Conservation (phyloP, 2,113 vertebrate genomes). For the Beaufortia kweichowensis region DNA sequence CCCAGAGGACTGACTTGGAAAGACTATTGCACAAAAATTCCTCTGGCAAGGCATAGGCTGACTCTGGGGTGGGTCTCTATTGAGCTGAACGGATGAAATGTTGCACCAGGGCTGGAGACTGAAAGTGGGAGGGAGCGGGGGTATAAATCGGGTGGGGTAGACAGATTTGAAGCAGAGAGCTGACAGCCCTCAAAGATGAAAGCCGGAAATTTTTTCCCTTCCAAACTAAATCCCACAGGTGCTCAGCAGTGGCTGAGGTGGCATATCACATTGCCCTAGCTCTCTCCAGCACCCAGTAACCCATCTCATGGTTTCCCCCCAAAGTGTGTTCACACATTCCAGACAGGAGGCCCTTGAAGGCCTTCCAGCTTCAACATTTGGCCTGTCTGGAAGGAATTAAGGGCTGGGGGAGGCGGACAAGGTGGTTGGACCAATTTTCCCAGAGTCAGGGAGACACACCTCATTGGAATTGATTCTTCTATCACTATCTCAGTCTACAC, state of each 20-base stretch:
- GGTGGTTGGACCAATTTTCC: slow-evolving; percentile 52
- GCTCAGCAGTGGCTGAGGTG: slow-evolving; percentile 31
- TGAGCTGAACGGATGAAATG: slow-evolving; percentile 35
- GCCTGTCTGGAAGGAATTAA: slow-evolving; percentile 59
- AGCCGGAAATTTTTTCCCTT: slow-evolving; percentile 35
- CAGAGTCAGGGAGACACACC: slow-evolving; percentile 53
- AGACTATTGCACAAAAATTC: slow-evolving; percentile 42
- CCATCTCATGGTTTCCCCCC: slow-evolving; percentile 46
- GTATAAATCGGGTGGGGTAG: slow-evolving; percentile 23
- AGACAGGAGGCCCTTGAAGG: slow-evolving; percentile 54
- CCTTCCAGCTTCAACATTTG: slow-evolving; percentile 57
- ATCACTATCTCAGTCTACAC: slow-evolving; percentile 7
- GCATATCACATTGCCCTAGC: slow-evolving; percentile 49
- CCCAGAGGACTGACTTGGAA: slow-evolving; percentile 47
- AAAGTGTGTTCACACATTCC: slow-evolving; percentile 47
- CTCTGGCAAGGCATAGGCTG: slow-evolving; percentile 38
- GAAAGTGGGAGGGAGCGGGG: neutral
- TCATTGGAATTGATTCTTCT: slow-evolving; percentile 25
- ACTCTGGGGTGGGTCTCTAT: slow-evolving; percentile 47
- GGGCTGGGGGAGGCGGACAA: slow-evolving; percentile 34
- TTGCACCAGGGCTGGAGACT: slow-evolving; percentile 24
- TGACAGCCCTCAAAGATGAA: slow-evolving; percentile 41
- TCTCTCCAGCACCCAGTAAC: slow-evolving; percentile 36
- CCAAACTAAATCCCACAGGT: slow-evolving; percentile 41
- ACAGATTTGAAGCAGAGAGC: neutral